Base-by-base conservation (phyloP, 2,888 invertebrate species). In the Meganola albula region DNA sequence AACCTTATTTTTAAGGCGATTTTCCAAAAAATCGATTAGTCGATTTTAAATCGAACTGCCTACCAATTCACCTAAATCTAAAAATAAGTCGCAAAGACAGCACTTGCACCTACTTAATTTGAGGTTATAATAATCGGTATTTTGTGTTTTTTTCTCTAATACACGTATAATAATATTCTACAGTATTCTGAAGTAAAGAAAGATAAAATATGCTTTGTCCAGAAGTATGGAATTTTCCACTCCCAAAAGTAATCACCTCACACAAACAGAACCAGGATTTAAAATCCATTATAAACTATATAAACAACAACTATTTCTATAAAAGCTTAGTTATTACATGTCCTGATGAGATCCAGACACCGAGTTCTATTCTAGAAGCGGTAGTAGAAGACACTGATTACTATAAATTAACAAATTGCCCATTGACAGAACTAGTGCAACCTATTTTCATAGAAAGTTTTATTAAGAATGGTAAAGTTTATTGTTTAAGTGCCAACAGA, bases 301-400 rank as follows among this genome's bases (percentile, higher is more conserved):
- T 83, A n/a, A 52, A 55, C 30, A 58, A 63, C 47, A 83, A 84
- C 30, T 48, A 56, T 46, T 83, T 75, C 40, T 85, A 83, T 48
- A 70, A 67, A 59, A 83, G 77, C 55, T 25, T 74, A 14, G 61
- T 85, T 25, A 40, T 84, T 24, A 75, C 80, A 3, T 74, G 74
- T 25, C 83, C 82, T 8, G 84, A 85, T 41, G 82, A 80, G 54
- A 46, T 67, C 25, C 59, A 70, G 8, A 58, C 60, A 10, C 79
- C 79, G 0, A 48, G 37, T 44, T 32, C 36, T 8, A 57, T 85
- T 23, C 61, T 72, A 51, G 72, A 79, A 28, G 29, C 55, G 3
- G 24, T 77, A 2, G 43, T 62, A 10, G 73, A 73, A 46, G 82
- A 84, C 34, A 76, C 48, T 37, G 76, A 78, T 47, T 83, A 74